Base-by-base conservation (phyloP, 1,140 invertebrate genomes). In the Mamestra configurata region DNA sequence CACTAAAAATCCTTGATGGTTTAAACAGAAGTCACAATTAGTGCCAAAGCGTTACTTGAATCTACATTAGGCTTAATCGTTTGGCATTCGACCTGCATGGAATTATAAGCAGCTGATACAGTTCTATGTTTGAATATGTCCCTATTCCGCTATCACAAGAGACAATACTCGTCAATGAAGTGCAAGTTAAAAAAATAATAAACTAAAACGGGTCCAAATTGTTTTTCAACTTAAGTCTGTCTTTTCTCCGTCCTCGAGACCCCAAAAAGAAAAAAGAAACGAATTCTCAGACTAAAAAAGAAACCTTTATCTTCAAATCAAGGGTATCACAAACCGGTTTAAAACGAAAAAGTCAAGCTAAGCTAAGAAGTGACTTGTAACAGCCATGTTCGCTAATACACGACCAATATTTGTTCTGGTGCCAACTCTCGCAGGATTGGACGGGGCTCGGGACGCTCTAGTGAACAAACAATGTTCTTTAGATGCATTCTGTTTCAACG, bases 331-430 rank as follows among this genome's bases (percentile, higher is more conserved):
- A 70, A 70, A 70, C 66, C 40, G 66, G 66, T 70, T 70, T 70
- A 49, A 70, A 70, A 72, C 49, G 55, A 77, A 53, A 83, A 79
- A 79, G 71, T 71, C 55, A 70, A 70, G 35, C 80, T 73, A 80
- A 85, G 84, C 84, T 89, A 83, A 87, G 86, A 89, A 91, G 89
- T 89, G 88, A 90, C 83, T 89, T 81, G 90, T 87, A 88, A 88
- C 87, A 84, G 71, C 79, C 57, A 68, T 66, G 53, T 57, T 79
- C 84, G 82, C 88, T 93, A 92, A 93, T 90, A 90, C 89, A 88
- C 77, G 86, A 84, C 86, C 90, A 93, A 93, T 93, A 93, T 93
- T 93, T 92, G 89, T 84, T 80, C 76, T 64, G 57, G 73, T 84
- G 77, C 80, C 77, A 78, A 86, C 85, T 91, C 90, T 82, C 71